Conservation (phyloP, 2,888 invertebrate species). For the Patella caerulea region DNA sequence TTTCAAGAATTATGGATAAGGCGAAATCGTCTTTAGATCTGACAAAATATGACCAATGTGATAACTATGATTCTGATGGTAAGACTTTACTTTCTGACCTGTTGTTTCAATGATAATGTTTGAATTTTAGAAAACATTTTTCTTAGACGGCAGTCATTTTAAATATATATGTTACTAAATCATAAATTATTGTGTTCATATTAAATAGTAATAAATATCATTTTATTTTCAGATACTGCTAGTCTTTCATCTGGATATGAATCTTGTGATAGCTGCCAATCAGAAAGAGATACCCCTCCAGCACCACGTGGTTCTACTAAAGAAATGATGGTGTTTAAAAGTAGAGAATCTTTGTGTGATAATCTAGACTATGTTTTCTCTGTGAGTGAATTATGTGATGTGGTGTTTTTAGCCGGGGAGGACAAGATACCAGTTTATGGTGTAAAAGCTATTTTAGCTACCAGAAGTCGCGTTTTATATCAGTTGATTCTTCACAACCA, state of each 20-base stretch:
- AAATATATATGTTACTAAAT: neutral
- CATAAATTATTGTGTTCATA: neutral
- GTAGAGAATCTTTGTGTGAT: neutral
- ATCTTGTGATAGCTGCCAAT: neutral
- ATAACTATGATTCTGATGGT: neutral
- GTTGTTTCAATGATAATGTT: neutral
- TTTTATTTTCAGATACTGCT: neutral
- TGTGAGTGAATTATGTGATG: conserved; percentile 1
- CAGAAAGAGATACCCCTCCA: neutral
- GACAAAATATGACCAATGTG: conserved; percentile 2
- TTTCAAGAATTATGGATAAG: neutral
- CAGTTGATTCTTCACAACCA: conserved; percentile 4
- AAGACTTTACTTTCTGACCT: neutral
- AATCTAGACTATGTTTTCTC: neutral
- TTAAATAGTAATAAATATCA: neutral
- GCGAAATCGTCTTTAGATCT: neutral
- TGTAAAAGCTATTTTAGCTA: conserved; percentile 2
- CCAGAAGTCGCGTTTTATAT: conserved; percentile 2
- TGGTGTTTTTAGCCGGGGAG: neutral
- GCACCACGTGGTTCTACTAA: neutral
- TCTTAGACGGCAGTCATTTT: neutral
- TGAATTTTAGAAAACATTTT: neutral
- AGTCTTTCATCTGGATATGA: neutral
- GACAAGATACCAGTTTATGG: neutral
- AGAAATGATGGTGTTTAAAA: conserved; percentile 7